Evolutionary conservation across 2,113 vertebrate genomes (phyloP), one percentile per base, ranked within the genome.

Genomic region (Tonatia bakeri): DNA sequence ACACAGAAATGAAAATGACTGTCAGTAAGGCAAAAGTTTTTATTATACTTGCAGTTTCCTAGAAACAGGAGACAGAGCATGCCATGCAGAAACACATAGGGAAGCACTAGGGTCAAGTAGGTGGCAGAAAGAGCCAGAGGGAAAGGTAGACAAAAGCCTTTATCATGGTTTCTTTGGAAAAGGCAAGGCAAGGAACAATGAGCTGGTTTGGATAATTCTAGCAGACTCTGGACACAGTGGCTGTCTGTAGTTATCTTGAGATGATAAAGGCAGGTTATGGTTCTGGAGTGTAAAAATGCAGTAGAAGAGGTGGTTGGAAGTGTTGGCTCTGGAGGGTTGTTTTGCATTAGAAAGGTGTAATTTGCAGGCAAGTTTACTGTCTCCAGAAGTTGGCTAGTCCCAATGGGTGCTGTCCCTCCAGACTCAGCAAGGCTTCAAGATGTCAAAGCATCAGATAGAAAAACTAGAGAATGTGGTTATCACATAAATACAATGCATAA

Each of bases 1-100:
- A 36, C 3, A n/a, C 15, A 45, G 70, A 33, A 47, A 31, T 4
- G 16, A 61, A 38, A 54, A 50, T 20, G 28, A 43, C 50, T 14
- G 1, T 47, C 40, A 28, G 6, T 28, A 76, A 81, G 31, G 11
- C 12, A 22, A 28, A 56, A 52, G n/a, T 43, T 91, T 73, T 5
- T 56, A 3, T 70, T 50, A 26, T 7, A 45, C 13, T 38, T 26
- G 4, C 12, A 43, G 81, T 73, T 38, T 24, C 33, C 52, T 69
- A 4, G 31, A 64, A 17, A 43, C 14, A 20, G 38, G 17, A 47
- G 52, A 36, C 54, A 31, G 1, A 8, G 45, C 40, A 11, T 5
- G 4, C 26, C 36, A 6, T 1, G 12, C 6, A 1, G 52, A n/a
- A 31, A 50, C 7, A 2, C 31, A 0, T 1, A 17, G 73, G 59